Evolutionary conservation across 2,113 vertebrate species (phyloP).

Genomic region (Cnemophilus loriae): DNA sequence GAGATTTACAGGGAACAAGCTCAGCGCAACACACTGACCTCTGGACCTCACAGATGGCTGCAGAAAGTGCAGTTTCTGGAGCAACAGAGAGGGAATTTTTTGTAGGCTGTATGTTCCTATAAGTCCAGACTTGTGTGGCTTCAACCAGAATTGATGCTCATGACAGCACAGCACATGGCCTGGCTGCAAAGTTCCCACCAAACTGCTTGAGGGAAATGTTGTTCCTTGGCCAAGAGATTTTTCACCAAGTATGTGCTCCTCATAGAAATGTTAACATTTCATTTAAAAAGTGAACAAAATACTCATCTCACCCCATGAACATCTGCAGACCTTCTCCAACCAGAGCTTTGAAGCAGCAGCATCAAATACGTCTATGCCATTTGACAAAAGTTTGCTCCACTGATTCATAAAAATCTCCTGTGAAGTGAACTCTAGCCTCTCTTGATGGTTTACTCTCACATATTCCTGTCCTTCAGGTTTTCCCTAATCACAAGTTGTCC

Average conservation of each 20-base stretch:
- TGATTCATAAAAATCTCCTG: background rate
- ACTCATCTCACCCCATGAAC: background rate
- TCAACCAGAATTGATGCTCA: background rate
- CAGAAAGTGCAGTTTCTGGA: background rate
- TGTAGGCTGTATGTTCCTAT: background rate
- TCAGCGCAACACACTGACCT: background rate
- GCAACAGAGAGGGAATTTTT: background rate
- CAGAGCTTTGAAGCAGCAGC: background rate
- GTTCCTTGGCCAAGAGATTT: background rate
- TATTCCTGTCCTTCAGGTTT: background rate
- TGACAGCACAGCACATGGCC: rapidly evolving
- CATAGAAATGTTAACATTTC: background rate
- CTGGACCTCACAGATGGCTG: background rate
- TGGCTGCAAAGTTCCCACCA: background rate
- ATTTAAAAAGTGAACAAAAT: background rate
- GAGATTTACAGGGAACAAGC: background rate
- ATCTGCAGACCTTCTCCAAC: background rate
- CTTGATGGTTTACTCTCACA: background rate
- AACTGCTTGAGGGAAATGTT: background rate
- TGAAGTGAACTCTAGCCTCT: background rate
- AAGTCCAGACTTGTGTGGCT: background rate
- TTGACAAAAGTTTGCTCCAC: background rate
- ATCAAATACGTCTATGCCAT: background rate
- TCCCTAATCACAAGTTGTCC: background rate
- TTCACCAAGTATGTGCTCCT: background rate